Evolutionary conservation across 2,888 invertebrate genomes (phyloP).

Genomic region (Leptodirus hochenwartii): DNA sequence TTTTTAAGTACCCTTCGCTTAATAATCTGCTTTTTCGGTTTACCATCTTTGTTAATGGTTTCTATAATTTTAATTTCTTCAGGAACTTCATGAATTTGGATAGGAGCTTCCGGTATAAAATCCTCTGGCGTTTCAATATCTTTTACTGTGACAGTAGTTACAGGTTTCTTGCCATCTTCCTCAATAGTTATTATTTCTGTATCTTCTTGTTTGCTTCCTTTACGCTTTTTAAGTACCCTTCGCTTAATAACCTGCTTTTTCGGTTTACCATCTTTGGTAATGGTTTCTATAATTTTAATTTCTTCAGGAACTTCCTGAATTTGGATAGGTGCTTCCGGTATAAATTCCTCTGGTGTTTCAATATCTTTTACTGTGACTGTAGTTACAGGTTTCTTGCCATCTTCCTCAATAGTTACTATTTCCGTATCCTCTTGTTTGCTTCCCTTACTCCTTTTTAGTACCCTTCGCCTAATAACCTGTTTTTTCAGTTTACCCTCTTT

Average conservation of each 20-base stretch:
- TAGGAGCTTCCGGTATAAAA: too few relatives aligned
- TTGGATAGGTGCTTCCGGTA: too few relatives aligned
- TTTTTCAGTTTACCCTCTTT: slow-evolving; percentile 19
- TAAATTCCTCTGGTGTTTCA: slow-evolving; percentile 11
- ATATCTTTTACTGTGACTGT: slow-evolving; percentile 18
- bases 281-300: slow-evolving; percentile 14
- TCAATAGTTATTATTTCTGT: slow-evolving; percentile 21
- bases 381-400: slow-evolving; percentile 20
- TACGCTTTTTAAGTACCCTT: slow-evolving; percentile 21
- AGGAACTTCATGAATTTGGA: slow-evolving; percentile 14
- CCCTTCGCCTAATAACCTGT: slow-evolving; percentile 15
- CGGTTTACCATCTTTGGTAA: slow-evolving; percentile 17
- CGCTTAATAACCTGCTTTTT: slow-evolving; percentile 16
- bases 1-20: slow-evolving; percentile 17
- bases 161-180: slow-evolving; percentile 22
- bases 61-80: slow-evolving; percentile 14
- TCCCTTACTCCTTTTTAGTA: slow-evolving; percentile 14
- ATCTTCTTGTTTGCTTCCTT: slow-evolving; percentile 20
- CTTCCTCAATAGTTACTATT: slow-evolving; percentile 25
- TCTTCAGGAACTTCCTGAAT: slow-evolving; percentile 19
- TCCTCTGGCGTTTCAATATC: slow-evolving; percentile 12
- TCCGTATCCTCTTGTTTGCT: slow-evolving; percentile 22
- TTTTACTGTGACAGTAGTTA: slow-evolving; percentile 20
- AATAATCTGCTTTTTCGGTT: slow-evolving; percentile 16
- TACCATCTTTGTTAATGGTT: slow-evolving; percentile 15